Base-by-base conservation (phyloP, 2,113 vertebrate species). In the Heptranchias perlo region DNA sequence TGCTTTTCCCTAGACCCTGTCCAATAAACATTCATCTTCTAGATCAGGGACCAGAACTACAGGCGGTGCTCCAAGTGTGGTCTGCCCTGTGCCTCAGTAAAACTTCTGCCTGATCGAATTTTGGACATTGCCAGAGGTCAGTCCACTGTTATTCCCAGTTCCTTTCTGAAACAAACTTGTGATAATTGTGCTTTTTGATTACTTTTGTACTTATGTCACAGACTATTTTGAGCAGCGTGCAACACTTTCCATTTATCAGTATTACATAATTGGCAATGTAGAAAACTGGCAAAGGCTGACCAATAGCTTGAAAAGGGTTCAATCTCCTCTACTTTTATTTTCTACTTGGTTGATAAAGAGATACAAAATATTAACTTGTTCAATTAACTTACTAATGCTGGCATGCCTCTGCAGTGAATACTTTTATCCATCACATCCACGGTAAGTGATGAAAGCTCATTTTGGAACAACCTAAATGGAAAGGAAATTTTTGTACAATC, bases 301-400 rank as follows among this genome's bases (percentile, higher is more conserved):
- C 47, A 87, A 52, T 23, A 58, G 86, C 23, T 78, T 89, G 3
- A 11, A 52, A 25, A 28, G 25, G 10, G 25, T 49, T 54, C 49
- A 54, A 39, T 82, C 78, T 82, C 87, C 52, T 91, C n/a, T 54
- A 91, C 25, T 89, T 52, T 13, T 89, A 28, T 28, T 31, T 89
- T 89, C 11, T 7, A 62, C 16, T n/a, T 62, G 18, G n/a, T 39
- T 49, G 11, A 95, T 64, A 31, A 67, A 58, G 87, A 54, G 31
- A 91, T 89, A 61, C 13, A 91, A 14, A 52, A 35, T 49, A 73
- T 69, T 64, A 65, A 94, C 92, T 39, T 94, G 91, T 61, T 73
- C 94, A 95, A 95, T 95, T 95, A 69, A 95, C 94, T 95, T 95
- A 95, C 94, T 35, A 95, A 16, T 95, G 64, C 23, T 49, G 44